Base-by-base conservation (phyloP, 2,797 vertebrate species). In the Aldrovandia affinis region DNA sequence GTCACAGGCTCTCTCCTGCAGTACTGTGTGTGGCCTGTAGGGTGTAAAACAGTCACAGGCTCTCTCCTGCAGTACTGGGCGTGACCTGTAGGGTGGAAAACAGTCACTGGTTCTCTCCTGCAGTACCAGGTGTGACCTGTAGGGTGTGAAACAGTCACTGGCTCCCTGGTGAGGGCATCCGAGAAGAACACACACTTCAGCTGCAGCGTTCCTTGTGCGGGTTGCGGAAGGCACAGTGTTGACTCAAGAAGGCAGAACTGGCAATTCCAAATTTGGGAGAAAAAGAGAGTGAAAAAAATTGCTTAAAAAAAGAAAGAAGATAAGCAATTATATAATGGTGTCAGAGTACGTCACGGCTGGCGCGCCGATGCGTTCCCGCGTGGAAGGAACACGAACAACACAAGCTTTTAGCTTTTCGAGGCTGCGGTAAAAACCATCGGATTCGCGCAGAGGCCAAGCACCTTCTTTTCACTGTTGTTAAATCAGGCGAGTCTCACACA, bases 401-500 rank as follows among this genome's bases (percentile, higher is more conserved):
- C 70, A 7, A 65, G 33, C 90, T 90, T 89, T 81, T 89, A 88
- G 33, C 90, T 90, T 89, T 81, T 89, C 88, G 50, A 79, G 50
- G 47, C 90, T 78, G 86, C 82, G 87, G 81, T 86, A 86, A 87
- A 59, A 89, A 89, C 87, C 84, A 55, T 89, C 83, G 88, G 85
- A 81, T 88, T 91, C 81, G 70, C 91, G 87, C 87, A 83, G 88
- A 54, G 83, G 42, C 44, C 36, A 25, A 22, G 22, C 70, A 42
- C 70, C 70, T 22, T 47, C 36, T 77, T 18, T 18, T 10, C 42
- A 14, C 14, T n/a, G 73, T 77, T 47, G 73, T 77, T 77, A 50
- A 79, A 30, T 78, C 2, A 50, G 42, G 77, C 20, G 50, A 50
- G 44, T 15, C 36, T 25, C 28, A 65, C 55, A 61, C 55, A 44